Conservation (phyloP, 2,113 vertebrate species). For the Phrynosoma blainvillii region DNA sequence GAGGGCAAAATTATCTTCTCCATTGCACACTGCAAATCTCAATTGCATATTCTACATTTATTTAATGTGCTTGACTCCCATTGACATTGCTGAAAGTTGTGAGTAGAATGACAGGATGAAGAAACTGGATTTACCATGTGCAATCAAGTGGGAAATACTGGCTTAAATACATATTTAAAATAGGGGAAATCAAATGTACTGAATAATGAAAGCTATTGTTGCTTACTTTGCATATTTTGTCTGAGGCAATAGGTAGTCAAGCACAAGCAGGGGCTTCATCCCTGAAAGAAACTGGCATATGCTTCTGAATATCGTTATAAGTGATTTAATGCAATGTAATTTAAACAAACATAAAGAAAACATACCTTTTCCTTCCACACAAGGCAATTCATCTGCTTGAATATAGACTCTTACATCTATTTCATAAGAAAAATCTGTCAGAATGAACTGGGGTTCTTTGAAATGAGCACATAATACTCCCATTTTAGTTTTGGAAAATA, state of each 20-base stretch:
- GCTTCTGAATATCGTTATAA: not conserved
- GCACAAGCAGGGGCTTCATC: not conserved
- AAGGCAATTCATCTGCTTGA: not conserved
- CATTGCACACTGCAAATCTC: constrained; percentile 1
- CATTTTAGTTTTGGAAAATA: too few species aligned
- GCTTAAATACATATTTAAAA: constrained; percentile 19
- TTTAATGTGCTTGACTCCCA: constrained; percentile 26
- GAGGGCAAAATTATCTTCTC: constrained; percentile 32
- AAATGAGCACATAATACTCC: not conserved
- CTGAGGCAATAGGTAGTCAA: not conserved
- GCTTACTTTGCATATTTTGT: not conserved
- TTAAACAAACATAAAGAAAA: not conserved
- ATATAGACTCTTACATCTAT: not conserved
- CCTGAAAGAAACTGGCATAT: not conserved
- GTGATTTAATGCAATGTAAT: not conserved
- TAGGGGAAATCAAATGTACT: not conserved
- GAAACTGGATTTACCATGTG: not conserved
- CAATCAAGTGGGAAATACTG: constrained; percentile 7
- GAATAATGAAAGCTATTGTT: not conserved
- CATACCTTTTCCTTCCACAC: not conserved
- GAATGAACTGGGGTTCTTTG: not conserved
- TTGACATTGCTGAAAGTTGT: constrained; percentile 20
- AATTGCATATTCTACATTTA: constrained; percentile 26
- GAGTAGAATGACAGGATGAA: constrained; percentile 16
- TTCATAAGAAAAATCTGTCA: not conserved